Conservation (phyloP, 2,888 invertebrate genomes). For the Omphaloscelis lunosa region DNA sequence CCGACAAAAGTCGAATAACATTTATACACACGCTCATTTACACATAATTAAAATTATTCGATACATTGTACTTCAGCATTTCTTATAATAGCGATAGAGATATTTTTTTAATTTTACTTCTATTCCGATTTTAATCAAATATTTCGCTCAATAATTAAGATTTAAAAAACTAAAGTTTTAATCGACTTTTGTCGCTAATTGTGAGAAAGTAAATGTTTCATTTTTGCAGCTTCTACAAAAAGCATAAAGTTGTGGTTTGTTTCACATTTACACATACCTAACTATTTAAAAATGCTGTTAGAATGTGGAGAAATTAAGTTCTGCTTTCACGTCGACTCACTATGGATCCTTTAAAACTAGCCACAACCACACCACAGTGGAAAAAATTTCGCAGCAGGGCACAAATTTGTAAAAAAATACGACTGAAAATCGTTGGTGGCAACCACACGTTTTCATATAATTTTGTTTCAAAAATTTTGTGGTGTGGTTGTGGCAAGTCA, state of each 20-base stretch:
- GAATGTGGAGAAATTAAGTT: background rate
- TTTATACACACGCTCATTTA: background rate
- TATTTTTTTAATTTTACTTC: background rate
- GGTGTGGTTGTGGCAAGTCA: background rate
- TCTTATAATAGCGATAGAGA: too few relatives aligned
- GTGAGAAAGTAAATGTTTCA: background rate
- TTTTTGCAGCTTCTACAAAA: background rate
- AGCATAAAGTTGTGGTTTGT: background rate
- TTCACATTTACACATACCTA: background rate
- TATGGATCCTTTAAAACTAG: background rate
- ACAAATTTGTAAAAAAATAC: background rate
- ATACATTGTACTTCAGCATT: background rate
- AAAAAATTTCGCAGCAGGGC: background rate
- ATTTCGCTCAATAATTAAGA: background rate
- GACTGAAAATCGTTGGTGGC: background rate
- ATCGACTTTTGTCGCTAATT: background rate
- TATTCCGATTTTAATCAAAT: background rate
- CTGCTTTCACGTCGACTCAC: background rate
- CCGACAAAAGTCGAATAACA: background rate
- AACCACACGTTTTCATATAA: background rate
- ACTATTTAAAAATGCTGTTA: background rate
- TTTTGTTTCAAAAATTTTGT: background rate
- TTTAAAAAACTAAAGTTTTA: background rate
- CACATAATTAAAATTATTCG: background rate
- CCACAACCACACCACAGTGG: background rate